Evolutionary conservation across 2,888 invertebrate species (phyloP).

Genomic region (Nemurella pictetii): DNA sequence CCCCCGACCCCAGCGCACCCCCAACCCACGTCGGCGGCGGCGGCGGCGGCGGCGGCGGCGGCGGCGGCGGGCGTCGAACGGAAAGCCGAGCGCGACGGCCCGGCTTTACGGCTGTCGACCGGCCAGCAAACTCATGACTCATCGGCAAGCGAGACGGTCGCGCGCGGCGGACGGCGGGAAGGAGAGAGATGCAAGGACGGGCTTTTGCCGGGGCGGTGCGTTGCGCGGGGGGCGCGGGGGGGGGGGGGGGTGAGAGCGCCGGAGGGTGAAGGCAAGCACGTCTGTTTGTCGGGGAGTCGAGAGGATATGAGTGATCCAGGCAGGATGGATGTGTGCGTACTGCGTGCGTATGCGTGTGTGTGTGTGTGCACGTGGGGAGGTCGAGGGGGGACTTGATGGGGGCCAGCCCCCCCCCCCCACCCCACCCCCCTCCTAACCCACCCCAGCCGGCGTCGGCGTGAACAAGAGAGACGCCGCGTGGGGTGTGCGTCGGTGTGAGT

Average conservation of each 20-base stretch:
- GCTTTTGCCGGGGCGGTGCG: constrained; percentile 43
- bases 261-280: background rate
- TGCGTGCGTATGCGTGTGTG: no score
- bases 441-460: background rate
- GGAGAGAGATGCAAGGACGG: no score
- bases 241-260: constrained; percentile 39
- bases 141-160: constrained; percentile 39
- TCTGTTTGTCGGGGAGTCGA: background rate
- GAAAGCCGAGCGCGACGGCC: background rate
- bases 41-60: background rate
- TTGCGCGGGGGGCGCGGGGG: constrained; percentile 42
- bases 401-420: no score
- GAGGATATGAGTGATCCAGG: background rate
- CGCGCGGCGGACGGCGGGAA: constrained; percentile 32
- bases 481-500: background rate
- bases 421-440: no score
- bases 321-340: background rate
- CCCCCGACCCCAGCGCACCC: no score
- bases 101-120: background rate
- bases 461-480: background rate
- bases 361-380: no score
- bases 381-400: background rate
- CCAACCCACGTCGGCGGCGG: background rate
- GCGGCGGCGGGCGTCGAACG: background rate
- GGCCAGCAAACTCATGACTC: background rate